These are phyloP conservation scores for Acanthiza pusilla DNA, from an alignment of 2,797 vertebrate genomes.

Conservation along the genomic window DNA sequence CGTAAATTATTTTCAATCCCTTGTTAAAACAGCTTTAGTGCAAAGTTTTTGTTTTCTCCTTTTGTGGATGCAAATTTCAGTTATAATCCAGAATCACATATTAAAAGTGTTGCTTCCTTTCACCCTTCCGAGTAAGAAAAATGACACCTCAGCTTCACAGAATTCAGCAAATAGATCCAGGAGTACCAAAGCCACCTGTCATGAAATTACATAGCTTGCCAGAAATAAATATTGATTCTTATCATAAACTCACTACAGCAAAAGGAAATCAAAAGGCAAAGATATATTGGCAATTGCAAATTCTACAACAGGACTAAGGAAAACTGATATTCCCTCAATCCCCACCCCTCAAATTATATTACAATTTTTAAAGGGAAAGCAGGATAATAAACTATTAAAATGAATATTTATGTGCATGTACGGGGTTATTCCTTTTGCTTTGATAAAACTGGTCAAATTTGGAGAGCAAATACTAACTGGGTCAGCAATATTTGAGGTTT, in stretches of 20 bases:
- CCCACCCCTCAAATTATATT: accelerated
- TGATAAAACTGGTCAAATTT: not conserved
- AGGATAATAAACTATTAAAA: not conserved
- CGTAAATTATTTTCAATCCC: not conserved
- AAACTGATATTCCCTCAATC: accelerated
- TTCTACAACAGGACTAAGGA: not conserved
- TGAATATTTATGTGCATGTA: not conserved
- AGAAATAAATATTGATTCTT: not conserved
- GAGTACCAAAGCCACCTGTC: not conserved
- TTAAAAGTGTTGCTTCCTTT: not conserved
- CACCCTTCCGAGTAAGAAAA: not conserved
- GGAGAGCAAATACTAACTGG: not conserved
- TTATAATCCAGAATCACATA: not conserved
- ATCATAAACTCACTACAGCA: not conserved
- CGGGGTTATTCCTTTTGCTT: accelerated
- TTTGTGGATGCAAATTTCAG: not conserved
- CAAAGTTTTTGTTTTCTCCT: not conserved
- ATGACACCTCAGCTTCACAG: not conserved
- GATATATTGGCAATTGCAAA: not conserved
- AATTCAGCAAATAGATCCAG: not conserved
- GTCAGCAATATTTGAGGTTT: not conserved
- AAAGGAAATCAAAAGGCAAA: not conserved
- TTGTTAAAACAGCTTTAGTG: not conserved
- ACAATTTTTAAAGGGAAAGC: not conserved
- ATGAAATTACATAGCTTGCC: not conserved